These are phyloP conservation scores for Hetaerina americana DNA, from an alignment of 1,140 invertebrate genomes.

Conservation along the genomic window DNA sequence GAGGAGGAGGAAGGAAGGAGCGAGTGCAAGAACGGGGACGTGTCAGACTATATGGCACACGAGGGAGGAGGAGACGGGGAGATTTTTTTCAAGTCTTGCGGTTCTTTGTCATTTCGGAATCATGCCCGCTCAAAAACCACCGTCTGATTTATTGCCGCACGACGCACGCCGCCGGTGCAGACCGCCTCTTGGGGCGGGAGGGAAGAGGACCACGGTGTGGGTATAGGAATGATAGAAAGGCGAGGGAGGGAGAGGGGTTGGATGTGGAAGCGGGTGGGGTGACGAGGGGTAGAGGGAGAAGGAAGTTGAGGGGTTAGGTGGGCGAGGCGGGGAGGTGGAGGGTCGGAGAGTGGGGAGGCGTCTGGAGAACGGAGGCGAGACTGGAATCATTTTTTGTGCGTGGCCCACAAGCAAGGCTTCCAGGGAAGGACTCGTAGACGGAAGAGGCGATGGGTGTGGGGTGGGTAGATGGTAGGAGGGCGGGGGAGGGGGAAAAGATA, in stretches of 20 bases:
- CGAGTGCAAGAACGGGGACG: neutral
- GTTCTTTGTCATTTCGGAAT: neutral
- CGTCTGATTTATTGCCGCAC: neutral
- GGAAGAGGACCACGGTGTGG: too few relatives aligned
- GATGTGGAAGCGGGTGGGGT: too few relatives aligned
- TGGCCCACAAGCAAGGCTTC: neutral
- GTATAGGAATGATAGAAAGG: too few relatives aligned
- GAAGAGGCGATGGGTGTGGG: neutral
- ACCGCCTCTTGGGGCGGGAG: too few relatives aligned
- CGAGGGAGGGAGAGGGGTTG: too few relatives aligned
- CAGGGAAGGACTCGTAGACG: neutral
- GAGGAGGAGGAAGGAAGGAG: too few relatives aligned
- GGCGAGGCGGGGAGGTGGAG: neutral
- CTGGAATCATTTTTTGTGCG: too few relatives aligned
- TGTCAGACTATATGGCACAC: neutral
- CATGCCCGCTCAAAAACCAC: neutral
- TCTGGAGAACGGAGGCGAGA: too few relatives aligned
- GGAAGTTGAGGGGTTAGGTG: too few relatives aligned
- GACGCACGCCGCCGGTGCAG: neutral
- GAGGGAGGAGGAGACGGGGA: neutral
- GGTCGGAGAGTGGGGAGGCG: neutral
- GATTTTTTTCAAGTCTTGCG: neutral
- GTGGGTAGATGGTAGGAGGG: neutral
- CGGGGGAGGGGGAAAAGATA: neutral
- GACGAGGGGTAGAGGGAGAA: too few relatives aligned